Base-by-base conservation (phyloP, 2,888 invertebrate genomes). In the Trissonchulus latispiculum region DNA sequence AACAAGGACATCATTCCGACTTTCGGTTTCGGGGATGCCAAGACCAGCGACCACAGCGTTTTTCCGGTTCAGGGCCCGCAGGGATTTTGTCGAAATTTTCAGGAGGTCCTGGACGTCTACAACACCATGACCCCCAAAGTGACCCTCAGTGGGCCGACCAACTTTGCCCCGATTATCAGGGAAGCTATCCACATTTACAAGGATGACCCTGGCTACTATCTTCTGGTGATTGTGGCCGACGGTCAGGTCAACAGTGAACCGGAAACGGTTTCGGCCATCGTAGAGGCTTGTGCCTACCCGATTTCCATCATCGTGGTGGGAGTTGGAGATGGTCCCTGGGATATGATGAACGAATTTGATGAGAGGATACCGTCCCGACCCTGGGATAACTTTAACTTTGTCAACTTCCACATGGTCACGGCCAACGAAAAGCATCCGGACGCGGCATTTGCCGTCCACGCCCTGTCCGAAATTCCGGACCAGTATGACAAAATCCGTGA, bases 351-450 rank as follows among this genome's bases (percentile, higher is more conserved):
- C 69, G 83, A 83, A 73, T 86, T 86, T 79, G 86, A 86, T 77
- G 85, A 86, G 74, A 81, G 82, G 1, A 78, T 86, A 18, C 85
- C 86, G 1, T 80, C 82, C 73, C 79, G 86, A 69, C 83, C 84
- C 70, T 86, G 86, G 83, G 86, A 86, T 80, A 86, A 86, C 78
- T 86, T 86, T 80, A 86, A 86, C 76, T 86, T 86, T 79, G 86
- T 86, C 36, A 84, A 86, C 75, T 86, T 84, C 78, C 83, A 85
- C 76, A 80, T 82, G 72, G 80, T 85, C 28, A 79, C 82, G 68
- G 74, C 79, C 1, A 78, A 77, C 2, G 80, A 79, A 0, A 77
- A 79, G 59, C 77, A 78, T 37, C 74, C 76, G 3, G 78, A 78
- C 74, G 61, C 81, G 1, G 76, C 83, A 18, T 85, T 86, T 78